These are phyloP conservation scores for Ametastegia equiseti DNA, from an alignment of 2,888 invertebrate species.

Conservation along the genomic window DNA sequence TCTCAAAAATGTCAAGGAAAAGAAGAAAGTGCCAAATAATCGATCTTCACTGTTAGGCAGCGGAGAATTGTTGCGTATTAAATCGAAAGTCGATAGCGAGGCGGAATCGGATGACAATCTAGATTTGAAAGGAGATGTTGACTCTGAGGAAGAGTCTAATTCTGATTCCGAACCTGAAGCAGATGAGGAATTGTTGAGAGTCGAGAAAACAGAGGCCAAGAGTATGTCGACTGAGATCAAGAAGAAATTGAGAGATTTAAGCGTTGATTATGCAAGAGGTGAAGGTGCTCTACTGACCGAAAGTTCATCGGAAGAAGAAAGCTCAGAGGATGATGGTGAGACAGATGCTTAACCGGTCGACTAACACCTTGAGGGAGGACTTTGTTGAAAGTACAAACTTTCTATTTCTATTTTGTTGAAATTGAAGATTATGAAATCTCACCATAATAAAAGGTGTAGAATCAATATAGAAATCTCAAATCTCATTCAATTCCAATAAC, in stretches of 20 bases:
- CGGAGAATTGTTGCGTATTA: slow-evolving; percentile 56
- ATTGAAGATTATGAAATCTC: no score
- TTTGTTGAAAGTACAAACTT: no score
- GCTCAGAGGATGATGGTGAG: slow-evolving; percentile 79
- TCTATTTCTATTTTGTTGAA: no score
- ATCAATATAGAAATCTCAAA: no score
- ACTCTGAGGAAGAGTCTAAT: slow-evolving; percentile 56
- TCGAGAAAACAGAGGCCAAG: slow-evolving; percentile 71
- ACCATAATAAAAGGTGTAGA: no score
- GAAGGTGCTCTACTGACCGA: slow-evolving; percentile 84
- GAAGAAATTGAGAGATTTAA: slow-evolving; percentile 83
- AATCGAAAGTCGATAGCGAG: slow-evolving; percentile 50
- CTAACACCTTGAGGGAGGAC: no score
- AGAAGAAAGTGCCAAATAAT: slow-evolving; percentile 43
- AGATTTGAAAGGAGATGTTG: slow-evolving; percentile 62
- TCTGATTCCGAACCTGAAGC: slow-evolving; percentile 58
- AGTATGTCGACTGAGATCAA: slow-evolving; percentile 80
- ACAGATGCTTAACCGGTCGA: neutral
- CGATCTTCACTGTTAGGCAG: slow-evolving; percentile 54
- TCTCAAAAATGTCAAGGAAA: slow-evolving; percentile 35
- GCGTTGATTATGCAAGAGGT: slow-evolving; percentile 92
- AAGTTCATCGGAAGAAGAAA: slow-evolving; percentile 88
- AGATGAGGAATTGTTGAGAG: slow-evolving; percentile 65
- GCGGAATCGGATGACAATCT: slow-evolving; percentile 56
- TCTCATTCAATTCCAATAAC: no score